These are phyloP conservation scores for Dicyrtomina minuta DNA, from an alignment of 2,888 invertebrate species.

Conservation along the genomic window DNA sequence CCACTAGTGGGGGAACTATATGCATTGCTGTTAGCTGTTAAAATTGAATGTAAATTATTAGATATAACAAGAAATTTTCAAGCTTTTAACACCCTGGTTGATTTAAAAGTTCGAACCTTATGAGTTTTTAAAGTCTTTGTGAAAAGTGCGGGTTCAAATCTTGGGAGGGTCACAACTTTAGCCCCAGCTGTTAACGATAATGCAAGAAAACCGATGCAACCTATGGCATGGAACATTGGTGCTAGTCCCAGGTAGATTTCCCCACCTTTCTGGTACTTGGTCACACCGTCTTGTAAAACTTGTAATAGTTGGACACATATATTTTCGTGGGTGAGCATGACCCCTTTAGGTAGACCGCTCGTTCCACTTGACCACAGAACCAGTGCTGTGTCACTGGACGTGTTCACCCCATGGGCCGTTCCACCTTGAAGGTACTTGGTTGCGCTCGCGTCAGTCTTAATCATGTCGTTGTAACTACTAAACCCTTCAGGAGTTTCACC, in stretches of 20 bases:
- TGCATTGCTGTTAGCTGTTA: slow-evolving; percentile 40
- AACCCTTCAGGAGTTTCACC: slow-evolving; percentile 38
- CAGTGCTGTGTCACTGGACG: slow-evolving; percentile 31
- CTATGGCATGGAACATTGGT: slow-evolving; percentile 62
- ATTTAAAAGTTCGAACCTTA: too few species aligned
- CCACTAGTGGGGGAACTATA: slow-evolving; percentile 74
- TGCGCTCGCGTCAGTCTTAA: slow-evolving; percentile 37
- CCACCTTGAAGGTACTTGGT: slow-evolving; percentile 37
- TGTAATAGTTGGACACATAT: slow-evolving; percentile 8
- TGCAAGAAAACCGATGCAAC: slow-evolving; percentile 69
- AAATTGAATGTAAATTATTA: too few species aligned
- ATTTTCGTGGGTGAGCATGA: slow-evolving; percentile 61
- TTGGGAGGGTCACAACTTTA: slow-evolving; percentile 63
- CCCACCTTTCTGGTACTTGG: background rate
- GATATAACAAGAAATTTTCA: too few species aligned
- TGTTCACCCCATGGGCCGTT: too few species aligned
- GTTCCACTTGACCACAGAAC: slow-evolving; percentile 42
- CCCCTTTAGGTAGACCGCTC: slow-evolving; percentile 79
- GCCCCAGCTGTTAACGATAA: slow-evolving; percentile 64
- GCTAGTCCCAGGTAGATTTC: slow-evolving; percentile 43
- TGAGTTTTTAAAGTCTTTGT: slow-evolving; percentile 66
- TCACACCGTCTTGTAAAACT: background rate
- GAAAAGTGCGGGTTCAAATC: slow-evolving; percentile 73
- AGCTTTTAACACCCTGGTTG: too few species aligned
- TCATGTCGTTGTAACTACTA: slow-evolving; percentile 47